Base-by-base conservation (phyloP, 2,888 invertebrate genomes). In the Ornithoptera priamus region DNA sequence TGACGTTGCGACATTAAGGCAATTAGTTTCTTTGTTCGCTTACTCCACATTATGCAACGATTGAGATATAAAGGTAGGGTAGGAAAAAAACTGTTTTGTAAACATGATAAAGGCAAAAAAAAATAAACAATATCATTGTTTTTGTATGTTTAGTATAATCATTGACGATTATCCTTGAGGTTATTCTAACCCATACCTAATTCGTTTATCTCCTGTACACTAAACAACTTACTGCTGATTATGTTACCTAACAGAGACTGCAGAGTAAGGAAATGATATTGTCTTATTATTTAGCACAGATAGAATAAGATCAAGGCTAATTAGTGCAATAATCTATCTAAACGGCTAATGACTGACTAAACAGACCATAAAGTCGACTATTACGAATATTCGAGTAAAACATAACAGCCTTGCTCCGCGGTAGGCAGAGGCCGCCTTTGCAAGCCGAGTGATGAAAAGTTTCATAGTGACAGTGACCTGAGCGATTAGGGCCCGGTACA, bases 381-480 rank as follows among this genome's bases (percentile, higher is more conserved):
- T 68, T 69, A 70, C 70, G 17, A 66, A 60, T 69, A 22, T 69
- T 65, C 57, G 39, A 66, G 65, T 66, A 22, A 50, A 62, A 46
- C 57, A 17, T 20, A 20, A 46, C 57, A 50, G 42, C 66, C 59
- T 60, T 60, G 66, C 18, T 4, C 18, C 20, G 20, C 56, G 30
- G 30, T 3, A 30, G 3, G 30, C 30, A 30, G n/a, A 61, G 56
- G 56, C 24, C 53, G 58, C 46, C 4, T 67, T 50, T 63, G 39
- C 63, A 56, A 36, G 36, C 24, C 20, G 24, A 24, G 22, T 61
- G 61, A 58, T 24, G 60, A 59, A 60, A 71, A 71, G 72, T 72
- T 70, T 71, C 72, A 59, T 62, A 62, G 66, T 74, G 75, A 73
- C 75, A 75, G 73, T 76, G 76, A 75, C 73, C 74, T 65, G 69